Conservation (phyloP, 2,888 invertebrate species). For the Diarsia brunnea region DNA sequence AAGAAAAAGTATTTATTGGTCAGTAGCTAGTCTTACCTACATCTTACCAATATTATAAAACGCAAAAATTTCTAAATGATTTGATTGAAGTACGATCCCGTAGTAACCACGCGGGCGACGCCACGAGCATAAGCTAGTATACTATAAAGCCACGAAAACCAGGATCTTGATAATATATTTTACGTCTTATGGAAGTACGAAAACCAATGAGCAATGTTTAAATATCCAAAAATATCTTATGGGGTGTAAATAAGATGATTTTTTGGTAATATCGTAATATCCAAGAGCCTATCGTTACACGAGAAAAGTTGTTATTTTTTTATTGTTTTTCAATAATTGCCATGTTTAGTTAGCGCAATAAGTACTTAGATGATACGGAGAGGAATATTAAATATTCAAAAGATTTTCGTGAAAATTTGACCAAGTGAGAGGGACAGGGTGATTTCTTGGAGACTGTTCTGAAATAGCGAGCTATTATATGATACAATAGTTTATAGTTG, state of each 20-base stretch:
- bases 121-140: no score
- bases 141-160: no score
- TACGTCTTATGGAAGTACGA: neutral
- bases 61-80: no score
- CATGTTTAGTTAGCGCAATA: slow-evolving; percentile 4
- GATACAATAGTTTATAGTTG: neutral
- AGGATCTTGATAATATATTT: neutral
- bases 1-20: no score
- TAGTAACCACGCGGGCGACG: no score
- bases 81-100: no score
- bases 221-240: neutral
- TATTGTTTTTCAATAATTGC: neutral
- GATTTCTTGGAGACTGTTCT: neutral
- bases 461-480: neutral
- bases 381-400: neutral
- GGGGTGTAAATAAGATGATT: neutral
- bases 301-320: slow-evolving; percentile 10
- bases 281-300: neutral
- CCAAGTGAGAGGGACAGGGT: neutral
- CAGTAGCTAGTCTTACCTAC: no score
- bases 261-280: neutral
- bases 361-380: neutral
- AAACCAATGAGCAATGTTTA: neutral
- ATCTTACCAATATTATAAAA: no score
- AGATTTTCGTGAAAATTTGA: neutral